Evolutionary conservation across 2,888 invertebrate genomes (phyloP).

Genomic region (Dioctria linearis): DNA sequence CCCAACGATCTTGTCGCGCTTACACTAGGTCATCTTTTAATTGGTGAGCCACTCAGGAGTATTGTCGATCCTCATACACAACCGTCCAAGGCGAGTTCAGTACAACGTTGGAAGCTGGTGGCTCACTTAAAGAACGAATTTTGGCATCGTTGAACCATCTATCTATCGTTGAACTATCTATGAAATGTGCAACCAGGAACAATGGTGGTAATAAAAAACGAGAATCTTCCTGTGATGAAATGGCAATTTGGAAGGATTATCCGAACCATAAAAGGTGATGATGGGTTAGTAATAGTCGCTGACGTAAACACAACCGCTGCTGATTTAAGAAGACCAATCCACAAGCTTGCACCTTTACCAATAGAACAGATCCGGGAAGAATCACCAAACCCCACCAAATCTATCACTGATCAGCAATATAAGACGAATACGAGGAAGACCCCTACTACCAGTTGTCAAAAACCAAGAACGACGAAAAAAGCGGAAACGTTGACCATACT

Average conservation of each 20-base stretch:
- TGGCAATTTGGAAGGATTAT: slow-evolving; percentile 61
- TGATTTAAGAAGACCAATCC: neutral
- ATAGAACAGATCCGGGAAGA: neutral
- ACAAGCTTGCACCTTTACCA: slow-evolving; percentile 14
- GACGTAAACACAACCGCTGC: neutral
- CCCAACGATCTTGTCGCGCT: no score
- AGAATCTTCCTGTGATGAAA: slow-evolving; percentile 57
- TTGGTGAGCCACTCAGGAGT: slow-evolving; percentile 56
- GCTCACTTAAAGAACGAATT: neutral
- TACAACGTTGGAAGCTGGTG: neutral
- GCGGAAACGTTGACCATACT: no score
- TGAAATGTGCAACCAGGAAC: slow-evolving; percentile 42
- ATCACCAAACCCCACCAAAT: neutral
- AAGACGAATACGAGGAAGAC: no score
- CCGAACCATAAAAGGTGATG: slow-evolving; percentile 59
- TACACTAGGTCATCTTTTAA: no score
- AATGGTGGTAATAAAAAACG: slow-evolving; percentile 61
- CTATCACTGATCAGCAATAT: no score
- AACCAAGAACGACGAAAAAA: neutral
- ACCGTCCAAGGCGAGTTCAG: neutral
- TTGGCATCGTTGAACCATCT: neutral
- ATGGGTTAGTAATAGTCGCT: slow-evolving; percentile 58
- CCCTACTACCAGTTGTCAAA: no score
- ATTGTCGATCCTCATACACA: neutral
- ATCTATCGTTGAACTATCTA: neutral